Percentiles rank a stretch among this genome's conserved stretches.
Conservation (phyloP, 2,888 invertebrate species). For the Physocephala rufipes region DNA sequence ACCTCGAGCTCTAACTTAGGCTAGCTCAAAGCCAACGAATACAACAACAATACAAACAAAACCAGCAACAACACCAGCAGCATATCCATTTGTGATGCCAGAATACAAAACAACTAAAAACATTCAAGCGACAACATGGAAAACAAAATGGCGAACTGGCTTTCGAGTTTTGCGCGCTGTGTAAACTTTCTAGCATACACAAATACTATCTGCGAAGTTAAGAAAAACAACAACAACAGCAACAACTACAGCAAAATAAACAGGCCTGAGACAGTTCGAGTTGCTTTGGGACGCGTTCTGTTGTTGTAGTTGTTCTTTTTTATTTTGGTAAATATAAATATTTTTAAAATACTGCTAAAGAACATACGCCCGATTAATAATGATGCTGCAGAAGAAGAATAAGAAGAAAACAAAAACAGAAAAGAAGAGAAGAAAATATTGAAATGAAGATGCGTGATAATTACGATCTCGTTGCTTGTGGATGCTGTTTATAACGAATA, state of each 20-base stretch:
- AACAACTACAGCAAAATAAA: too few species aligned
- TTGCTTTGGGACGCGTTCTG: too few species aligned
- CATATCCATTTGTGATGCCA: too few species aligned
- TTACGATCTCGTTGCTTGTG: background rate
- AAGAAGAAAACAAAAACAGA: too few species aligned
- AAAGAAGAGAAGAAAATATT: background rate
- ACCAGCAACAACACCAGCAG: background rate
- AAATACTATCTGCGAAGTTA: too few species aligned
- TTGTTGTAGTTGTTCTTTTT: background rate
- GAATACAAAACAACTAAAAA: too few species aligned
- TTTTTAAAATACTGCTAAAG: too few species aligned
- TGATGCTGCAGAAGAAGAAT: too few species aligned
- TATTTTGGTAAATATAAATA: background rate
- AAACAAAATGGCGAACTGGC: constrained; percentile 53
- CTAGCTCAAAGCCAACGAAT: background rate
- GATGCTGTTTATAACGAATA: too few species aligned
- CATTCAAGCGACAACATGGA: background rate
- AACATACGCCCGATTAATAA: too few species aligned
- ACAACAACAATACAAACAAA: background rate
- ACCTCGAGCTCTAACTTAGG: background rate
- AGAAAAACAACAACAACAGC: too few species aligned
- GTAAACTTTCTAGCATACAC: background rate
- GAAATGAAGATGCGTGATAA: background rate
- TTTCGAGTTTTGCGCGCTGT: constrained; percentile 27
- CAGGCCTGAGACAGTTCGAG: too few species aligned